Evolutionary conservation across 2,888 invertebrate genomes (phyloP).

Genomic region (Drosophila rubida): DNA sequence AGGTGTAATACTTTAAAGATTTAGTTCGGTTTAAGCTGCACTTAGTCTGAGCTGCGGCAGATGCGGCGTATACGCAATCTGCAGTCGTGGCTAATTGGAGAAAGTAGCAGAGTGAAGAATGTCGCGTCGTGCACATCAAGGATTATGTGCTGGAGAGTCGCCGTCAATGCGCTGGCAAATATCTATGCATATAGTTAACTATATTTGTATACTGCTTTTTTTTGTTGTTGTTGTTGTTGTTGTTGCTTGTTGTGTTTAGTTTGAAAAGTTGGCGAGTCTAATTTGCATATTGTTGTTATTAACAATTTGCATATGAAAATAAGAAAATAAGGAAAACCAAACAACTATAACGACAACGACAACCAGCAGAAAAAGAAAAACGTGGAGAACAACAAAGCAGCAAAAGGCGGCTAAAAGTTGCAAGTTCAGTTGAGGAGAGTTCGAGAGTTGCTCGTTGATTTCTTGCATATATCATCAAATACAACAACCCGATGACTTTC

Average conservation of each 20-base stretch:
- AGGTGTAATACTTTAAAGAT: neutral
- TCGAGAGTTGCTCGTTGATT: neutral
- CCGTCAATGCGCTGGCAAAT: slow-evolving; percentile 5
- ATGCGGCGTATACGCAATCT: slow-evolving; percentile 43
- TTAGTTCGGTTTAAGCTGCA: slow-evolving; percentile 5
- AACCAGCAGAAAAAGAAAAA: neutral
- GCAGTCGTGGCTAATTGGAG: slow-evolving; percentile 5
- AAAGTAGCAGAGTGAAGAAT: slow-evolving; percentile 1
- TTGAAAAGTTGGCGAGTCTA: slow-evolving; percentile 23
- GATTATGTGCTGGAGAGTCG: neutral
- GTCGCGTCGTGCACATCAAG: neutral
- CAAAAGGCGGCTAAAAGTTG: slow-evolving; percentile 1
- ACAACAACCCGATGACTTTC: neutral
- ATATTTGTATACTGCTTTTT: neutral
- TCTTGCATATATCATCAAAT: slow-evolving; percentile 15
- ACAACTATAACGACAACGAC: neutral
- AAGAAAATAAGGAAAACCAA: slow-evolving; percentile 9
- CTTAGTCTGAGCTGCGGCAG: neutral
- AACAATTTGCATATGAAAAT: slow-evolving; percentile 58
- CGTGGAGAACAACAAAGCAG: neutral
- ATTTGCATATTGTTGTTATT: slow-evolving; percentile 47
- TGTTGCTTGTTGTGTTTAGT: neutral
- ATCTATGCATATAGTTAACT: slow-evolving; percentile 16
- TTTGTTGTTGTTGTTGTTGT: neutral
- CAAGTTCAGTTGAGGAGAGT: slow-evolving; percentile 10